Evolutionary conservation across 2,797 vertebrate species (phyloP).

Genomic region (Vultur gryphus): DNA sequence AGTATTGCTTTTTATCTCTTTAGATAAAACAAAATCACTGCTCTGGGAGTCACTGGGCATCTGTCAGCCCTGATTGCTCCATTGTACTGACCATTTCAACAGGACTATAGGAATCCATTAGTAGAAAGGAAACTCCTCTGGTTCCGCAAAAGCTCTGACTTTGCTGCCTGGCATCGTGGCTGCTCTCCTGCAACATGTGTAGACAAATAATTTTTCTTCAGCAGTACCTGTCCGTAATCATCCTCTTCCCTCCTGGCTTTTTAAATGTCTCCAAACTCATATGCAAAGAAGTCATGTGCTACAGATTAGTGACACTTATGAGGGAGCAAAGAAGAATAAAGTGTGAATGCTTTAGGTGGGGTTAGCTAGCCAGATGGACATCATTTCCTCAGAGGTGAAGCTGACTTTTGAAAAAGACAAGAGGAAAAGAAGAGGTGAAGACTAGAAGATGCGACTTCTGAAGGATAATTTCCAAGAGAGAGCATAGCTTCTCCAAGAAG

Average conservation of each 20-base stretch:
- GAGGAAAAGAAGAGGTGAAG: not conserved
- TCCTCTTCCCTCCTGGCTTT: not conserved
- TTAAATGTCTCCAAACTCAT: not conserved
- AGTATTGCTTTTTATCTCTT: constrained; percentile 45
- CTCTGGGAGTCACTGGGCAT: constrained; percentile 24
- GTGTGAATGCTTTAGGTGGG: accelerated
- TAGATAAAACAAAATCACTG: constrained; percentile 48
- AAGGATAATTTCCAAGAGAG: not conserved
- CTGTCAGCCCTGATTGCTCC: constrained; percentile 24
- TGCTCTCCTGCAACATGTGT: not conserved
- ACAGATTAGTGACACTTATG: not conserved
- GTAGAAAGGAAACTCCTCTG: not conserved
- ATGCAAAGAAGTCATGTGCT: not conserved
- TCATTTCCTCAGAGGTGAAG: not conserved
- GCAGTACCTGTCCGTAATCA: not conserved
- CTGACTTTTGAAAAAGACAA: not conserved
- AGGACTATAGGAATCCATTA: not conserved
- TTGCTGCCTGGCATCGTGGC: accelerated
- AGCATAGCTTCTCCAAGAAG: not conserved
- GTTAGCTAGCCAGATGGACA: not conserved
- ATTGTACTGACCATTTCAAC: constrained; percentile 19
- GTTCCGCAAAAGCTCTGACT: not conserved
- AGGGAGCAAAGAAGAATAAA: not conserved
- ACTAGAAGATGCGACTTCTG: not conserved
- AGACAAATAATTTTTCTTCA: not conserved